These are phyloP conservation scores for Zingel zingel DNA, from an alignment of 2,113 vertebrate species.

Conservation along the genomic window DNA sequence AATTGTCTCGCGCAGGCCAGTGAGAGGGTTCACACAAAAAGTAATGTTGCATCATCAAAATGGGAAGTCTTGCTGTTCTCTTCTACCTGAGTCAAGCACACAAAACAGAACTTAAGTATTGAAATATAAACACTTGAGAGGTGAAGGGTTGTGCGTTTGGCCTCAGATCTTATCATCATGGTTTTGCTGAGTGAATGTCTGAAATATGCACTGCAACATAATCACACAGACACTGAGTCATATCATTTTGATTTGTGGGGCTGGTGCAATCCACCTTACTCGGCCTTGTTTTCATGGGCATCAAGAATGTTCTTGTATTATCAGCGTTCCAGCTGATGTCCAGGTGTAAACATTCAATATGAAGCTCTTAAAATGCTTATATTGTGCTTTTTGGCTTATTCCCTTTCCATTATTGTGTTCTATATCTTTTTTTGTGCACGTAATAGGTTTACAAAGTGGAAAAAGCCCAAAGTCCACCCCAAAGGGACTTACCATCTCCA, in stretches of 20 bases:
- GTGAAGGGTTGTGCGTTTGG: constrained; percentile 4
- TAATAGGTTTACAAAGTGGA: too few relatives aligned
- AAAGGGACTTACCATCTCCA: too few relatives aligned
- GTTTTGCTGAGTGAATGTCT: constrained; percentile 10
- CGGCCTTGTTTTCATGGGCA: background rate
- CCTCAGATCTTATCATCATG: background rate
- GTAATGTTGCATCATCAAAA: constrained; percentile 74
- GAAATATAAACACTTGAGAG: constrained; percentile 24
- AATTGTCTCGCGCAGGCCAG: constrained; percentile 73
- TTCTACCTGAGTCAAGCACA: constrained; percentile 60
- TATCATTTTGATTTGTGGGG: background rate
- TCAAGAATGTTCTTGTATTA: background rate
- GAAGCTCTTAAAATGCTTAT: background rate
- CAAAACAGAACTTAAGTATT: constrained; percentile 2
- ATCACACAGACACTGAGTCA: background rate
- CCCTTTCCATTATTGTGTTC: too few relatives aligned
- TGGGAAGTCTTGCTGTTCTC: constrained; percentile 52
- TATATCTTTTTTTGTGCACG: too few relatives aligned
- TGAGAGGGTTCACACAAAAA: constrained; percentile 68
- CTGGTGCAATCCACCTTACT: background rate
- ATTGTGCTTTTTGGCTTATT: too few relatives aligned
- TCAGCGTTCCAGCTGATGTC: background rate
- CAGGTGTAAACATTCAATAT: background rate
- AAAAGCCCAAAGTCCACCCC: too few relatives aligned
- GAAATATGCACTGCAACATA: constrained; percentile 15